Evolutionary conservation across 2,888 invertebrate species (phyloP), one percentile per base, ranked within the genome.

Genomic region (Mechanitis messenoides): DNA sequence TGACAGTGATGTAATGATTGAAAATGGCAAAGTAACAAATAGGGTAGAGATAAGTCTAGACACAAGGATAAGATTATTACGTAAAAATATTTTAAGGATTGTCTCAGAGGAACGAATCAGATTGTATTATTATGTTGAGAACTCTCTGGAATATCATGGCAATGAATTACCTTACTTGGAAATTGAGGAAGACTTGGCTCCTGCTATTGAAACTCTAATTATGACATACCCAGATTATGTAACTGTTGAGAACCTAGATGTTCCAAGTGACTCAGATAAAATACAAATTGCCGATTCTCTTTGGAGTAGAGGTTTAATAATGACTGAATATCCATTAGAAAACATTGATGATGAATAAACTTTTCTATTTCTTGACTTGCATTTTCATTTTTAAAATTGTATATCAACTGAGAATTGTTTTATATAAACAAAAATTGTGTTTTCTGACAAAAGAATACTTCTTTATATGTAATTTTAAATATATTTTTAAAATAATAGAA

Each of bases 141-240:
- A 98, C 83, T 94, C 95, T 0, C 91, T 95, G 67, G 94, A 95
- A 72, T 97, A 97, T 77, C 96, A 96, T 77, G 96, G 94, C 45
- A 93, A 92, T 77, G 96, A 97, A 45, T 94, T 91, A 77, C 74
- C 83, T 12, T 89, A 72, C 68, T 81, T 98, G 65, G 96, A 96
- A 78, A 92, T 98, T 64, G 92, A 93, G 11, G 86, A 91, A 2
- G 91, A 92, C 1, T 86, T 93, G 67, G 93, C 94, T 0, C 92
- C 93, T 2, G 94, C 93, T 0, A 88, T 98, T 12, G 93, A 94
- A 74, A 90, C 90, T 60, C 87, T 98, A 45, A 92, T 97, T 60
- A 89, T 88, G 45, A 78, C 90, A 0, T 98, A 96, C 87, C 98
- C 98, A 0, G 85, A 93, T 2, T 98, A 93, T 89, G 84, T 95